Percentiles rank a stretch among this genome's conserved stretches.
Conservation (phyloP, 2,888 invertebrate species). For the Mylabris sibirica region DNA sequence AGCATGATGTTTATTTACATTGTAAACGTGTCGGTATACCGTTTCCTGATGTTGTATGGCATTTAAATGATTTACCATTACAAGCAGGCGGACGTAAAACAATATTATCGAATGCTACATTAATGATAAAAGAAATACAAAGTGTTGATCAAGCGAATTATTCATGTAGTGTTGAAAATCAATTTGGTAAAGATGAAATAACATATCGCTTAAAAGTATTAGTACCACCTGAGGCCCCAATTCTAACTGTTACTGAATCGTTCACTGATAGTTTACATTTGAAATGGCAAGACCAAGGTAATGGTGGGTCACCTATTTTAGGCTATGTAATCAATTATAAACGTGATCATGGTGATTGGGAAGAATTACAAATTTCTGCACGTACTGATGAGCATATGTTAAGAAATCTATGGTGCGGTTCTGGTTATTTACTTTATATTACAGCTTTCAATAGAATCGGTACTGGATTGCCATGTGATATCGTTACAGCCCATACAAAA, state of each 20-base stretch:
- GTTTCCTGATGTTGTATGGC: conserved; percentile 79
- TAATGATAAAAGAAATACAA: conserved; percentile 79
- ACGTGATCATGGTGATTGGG: conserved; percentile 90
- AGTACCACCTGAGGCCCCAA: conserved; percentile 88
- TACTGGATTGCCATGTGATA: conserved; percentile 87
- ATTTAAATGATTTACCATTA: conserved; percentile 76
- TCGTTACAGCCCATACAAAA: conserved; percentile 84
- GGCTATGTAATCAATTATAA: conserved; percentile 92
- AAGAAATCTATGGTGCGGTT: conserved; percentile 87
- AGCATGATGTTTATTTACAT: conserved; percentile 81
- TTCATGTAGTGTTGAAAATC: conserved; percentile 86
- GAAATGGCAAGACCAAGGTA: conserved; percentile 72
- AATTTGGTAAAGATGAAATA: conserved; percentile 83
- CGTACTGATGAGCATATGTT: conserved; percentile 81
- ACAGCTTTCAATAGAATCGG: conserved; percentile 92
- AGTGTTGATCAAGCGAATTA: conserved; percentile 89
- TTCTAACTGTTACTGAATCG: conserved; percentile 79
- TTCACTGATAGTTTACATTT: conserved; percentile 84
- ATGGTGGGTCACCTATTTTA: conserved; percentile 81
- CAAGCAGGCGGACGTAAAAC: conserved; percentile 75
- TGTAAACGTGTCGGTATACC: conserved; percentile 88
- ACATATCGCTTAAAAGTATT: conserved; percentile 77
- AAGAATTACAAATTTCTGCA: conserved; percentile 85
- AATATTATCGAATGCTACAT: conserved; percentile 74
- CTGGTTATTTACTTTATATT: conserved; percentile 85